Conservation (phyloP, 2,888 invertebrate genomes). For the Chrysolina americana region DNA sequence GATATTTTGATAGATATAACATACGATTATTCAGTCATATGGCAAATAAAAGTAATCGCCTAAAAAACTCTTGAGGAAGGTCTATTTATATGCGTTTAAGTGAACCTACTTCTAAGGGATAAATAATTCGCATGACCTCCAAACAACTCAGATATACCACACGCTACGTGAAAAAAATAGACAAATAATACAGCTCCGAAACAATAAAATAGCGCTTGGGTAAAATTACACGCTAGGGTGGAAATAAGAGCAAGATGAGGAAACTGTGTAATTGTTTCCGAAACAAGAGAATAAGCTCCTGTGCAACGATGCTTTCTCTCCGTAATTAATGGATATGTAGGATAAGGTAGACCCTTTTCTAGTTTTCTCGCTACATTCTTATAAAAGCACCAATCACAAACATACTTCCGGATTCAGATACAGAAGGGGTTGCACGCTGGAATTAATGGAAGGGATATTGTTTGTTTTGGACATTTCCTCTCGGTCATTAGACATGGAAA, state of each 20-base stretch:
- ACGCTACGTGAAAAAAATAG: constrained; percentile 13
- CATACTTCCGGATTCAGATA: constrained; percentile 38
- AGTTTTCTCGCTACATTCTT: constrained; percentile 31
- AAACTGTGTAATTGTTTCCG: constrained; percentile 65
- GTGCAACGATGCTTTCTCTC: constrained; percentile 63
- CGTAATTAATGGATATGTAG: constrained; percentile 64
- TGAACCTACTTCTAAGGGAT: neutral
- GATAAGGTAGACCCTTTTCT: constrained; percentile 59
- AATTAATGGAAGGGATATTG: constrained; percentile 43
- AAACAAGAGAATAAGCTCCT: constrained; percentile 60
- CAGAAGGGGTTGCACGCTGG: constrained; percentile 36
- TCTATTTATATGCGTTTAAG: too few species aligned
- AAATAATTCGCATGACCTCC: neutral
- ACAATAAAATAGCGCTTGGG: constrained; percentile 44
- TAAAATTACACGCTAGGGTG: constrained; percentile 44
- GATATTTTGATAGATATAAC: too few species aligned
- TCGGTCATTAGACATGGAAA: neutral
- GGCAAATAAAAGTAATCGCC: too few species aligned
- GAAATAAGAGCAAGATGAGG: constrained; percentile 53
- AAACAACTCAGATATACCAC: constrained; percentile 25
- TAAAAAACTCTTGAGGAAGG: too few species aligned
- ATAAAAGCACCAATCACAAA: constrained; percentile 37
- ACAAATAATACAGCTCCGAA: constrained; percentile 26
- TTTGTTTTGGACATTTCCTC: constrained; percentile 34
- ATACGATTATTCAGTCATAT: too few species aligned